Evolutionary conservation across 2,797 vertebrate genomes (phyloP).

Genomic region (Thunnus albacares): DNA sequence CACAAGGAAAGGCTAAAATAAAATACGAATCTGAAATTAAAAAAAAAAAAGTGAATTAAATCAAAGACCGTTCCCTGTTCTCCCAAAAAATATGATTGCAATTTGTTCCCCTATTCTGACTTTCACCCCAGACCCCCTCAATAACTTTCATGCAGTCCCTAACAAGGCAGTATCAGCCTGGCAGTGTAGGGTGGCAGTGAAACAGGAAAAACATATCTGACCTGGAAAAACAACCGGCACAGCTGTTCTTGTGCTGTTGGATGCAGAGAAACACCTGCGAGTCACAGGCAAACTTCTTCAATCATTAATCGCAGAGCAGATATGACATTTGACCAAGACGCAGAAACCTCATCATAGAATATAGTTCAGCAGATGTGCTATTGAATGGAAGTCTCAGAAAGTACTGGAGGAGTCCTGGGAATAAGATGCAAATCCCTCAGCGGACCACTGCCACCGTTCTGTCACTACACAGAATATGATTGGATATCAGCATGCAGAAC

Average conservation of each 20-base stretch:
- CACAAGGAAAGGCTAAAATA: no score
- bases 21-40: no score
- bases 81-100: no score
- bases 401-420: background rate
- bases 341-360: background rate
- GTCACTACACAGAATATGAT: slow-evolving; percentile 8
- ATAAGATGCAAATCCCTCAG: background rate
- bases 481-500: slow-evolving; percentile 60
- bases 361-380: background rate
- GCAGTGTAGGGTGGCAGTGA: background rate
- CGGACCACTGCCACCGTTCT: slow-evolving; percentile 16
- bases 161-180: background rate
- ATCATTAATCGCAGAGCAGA: slow-evolving; percentile 1
- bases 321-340: background rate
- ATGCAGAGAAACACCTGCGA: background rate
- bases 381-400: background rate
- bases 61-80: no score
- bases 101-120: no score
- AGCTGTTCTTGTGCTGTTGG: background rate
- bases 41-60: no score
- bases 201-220: background rate
- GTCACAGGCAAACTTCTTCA: background rate
- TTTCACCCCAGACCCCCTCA: no score
- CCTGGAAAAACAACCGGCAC: background rate
- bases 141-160: no score